phyloP scores from a whole-genome alignment of 2,888 invertebrate genomes.

The Pachydiplax longipennis region DNA sequence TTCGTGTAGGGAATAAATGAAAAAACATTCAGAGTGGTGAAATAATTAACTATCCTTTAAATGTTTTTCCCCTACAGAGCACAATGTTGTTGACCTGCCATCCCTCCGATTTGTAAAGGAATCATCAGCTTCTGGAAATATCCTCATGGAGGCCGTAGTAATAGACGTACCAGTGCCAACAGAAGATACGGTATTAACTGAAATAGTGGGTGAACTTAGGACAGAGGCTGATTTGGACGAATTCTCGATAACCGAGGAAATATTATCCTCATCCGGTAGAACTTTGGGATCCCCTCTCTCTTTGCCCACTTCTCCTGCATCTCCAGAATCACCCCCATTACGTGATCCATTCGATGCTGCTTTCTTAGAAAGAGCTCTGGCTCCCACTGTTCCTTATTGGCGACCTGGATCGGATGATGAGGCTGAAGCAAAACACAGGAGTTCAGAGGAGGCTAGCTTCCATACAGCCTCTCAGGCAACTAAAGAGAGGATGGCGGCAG shows the following conservation, averaged over 20 bases:
- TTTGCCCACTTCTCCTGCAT: conserved; percentile 58
- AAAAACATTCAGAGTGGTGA: too few relatives aligned
- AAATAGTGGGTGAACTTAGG: conserved; percentile 76
- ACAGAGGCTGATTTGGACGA: conserved; percentile 90
- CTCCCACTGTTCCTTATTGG: conserved; percentile 49
- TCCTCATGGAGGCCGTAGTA: conserved; percentile 89
- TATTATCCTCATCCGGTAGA: conserved; percentile 47
- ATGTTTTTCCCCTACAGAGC: conserved; percentile 64
- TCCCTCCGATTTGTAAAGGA: conserved; percentile 88
- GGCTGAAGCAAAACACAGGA: neutral
- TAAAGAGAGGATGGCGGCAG: conserved; percentile 1
- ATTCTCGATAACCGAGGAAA: conserved; percentile 76
- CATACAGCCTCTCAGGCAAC: neutral
- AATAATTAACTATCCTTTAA: neutral
- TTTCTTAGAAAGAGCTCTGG: conserved; percentile 55
- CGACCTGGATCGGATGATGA: conserved; percentile 1
- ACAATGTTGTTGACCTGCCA: conserved; percentile 85
- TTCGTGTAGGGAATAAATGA: too few relatives aligned
- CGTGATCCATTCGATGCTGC: conserved; percentile 65
- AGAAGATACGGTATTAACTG: conserved; percentile 68
- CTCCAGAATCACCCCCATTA: conserved; percentile 56
- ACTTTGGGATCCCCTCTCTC: conserved; percentile 69
- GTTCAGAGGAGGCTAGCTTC: conserved; percentile 45
- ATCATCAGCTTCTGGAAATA: conserved; percentile 85
- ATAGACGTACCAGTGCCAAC: conserved; percentile 89